Evolutionary conservation across 2,113 vertebrate genomes (phyloP), one percentile per base, ranked within the genome.

Genomic region (Syngnathus floridae): DNA sequence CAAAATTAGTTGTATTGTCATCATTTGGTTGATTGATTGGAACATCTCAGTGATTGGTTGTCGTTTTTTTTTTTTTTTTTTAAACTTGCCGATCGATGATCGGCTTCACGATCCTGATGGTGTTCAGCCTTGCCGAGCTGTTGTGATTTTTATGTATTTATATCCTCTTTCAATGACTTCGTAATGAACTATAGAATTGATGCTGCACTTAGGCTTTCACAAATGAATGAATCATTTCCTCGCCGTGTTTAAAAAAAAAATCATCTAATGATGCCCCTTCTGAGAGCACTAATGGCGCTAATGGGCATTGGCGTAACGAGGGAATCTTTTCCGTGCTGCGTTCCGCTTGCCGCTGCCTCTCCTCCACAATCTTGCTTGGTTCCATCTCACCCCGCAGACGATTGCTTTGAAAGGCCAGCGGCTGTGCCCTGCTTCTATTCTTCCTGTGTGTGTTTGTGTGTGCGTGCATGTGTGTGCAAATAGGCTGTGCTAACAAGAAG

Each of bases 341-440:
- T 46, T 5, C 43, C 43, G 14, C 12, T 45, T 16, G 43, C 41
- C 7, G 7, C 59, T 68, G 65, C 66, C 69, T 81, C 51, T 46
- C 48, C 35, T 65, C 35, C 19, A 61, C n/a, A 61, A 79, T 61
- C 65, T 64, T 51, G 62, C 63, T 80, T 41, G 22, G 41, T 70
- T 75, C 62, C 60, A 76, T 73, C 74, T 63, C 58, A 63, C 13
- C 77, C 49, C 65, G 76, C 78, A 82, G 80, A 86, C 65, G 79
- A 82, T 37, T 70, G 65, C 84, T 86, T 87, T 80, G 87, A 85
- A 84, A 79, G 78, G 74, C 74, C 76, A 78, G 68, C 68, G 74
- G 72, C 64, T 70, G 73, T 79, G 76, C 69, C 72, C 77, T 81
- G 72, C 64, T 64, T 74, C 40, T 12, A 41, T 41, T 41, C 9